phyloP scores from a whole-genome alignment of 2,113 vertebrate species.

The Menura novaehollandiae region DNA sequence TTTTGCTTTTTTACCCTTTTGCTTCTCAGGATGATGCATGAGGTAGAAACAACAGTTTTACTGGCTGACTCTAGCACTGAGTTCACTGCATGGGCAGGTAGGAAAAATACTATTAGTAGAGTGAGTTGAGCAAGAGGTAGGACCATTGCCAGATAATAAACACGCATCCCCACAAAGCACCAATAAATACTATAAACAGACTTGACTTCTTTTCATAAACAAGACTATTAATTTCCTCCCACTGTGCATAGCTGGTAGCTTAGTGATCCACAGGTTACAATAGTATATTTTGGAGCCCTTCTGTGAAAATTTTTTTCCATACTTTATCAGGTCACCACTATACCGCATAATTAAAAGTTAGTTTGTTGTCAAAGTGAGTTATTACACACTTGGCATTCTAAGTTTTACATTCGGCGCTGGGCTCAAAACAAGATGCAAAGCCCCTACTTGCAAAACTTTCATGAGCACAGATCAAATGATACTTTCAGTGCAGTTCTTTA shows the following conservation, averaged over 20 bases:
- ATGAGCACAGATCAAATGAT: background rate
- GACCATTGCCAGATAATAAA: constrained; percentile 23
- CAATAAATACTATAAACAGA: background rate
- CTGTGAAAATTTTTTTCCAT: background rate
- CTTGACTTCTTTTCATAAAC: background rate
- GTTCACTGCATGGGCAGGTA: background rate
- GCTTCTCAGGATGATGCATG: background rate
- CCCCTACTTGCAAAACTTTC: background rate
- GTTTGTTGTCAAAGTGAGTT: background rate
- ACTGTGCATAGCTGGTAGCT: background rate
- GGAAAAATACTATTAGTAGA: background rate
- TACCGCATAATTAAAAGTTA: background rate
- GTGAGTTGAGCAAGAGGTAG: background rate
- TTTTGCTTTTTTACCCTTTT: background rate
- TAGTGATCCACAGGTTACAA: background rate
- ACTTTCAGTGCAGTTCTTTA: fast-evolving
- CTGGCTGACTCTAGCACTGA: background rate
- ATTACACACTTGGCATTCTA: background rate
- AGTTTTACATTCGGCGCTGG: background rate
- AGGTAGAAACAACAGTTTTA: background rate
- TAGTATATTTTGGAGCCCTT: background rate
- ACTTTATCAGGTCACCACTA: background rate
- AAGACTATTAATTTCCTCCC: background rate
- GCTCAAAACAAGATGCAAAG: background rate
- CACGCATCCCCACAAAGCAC: background rate